A percentile compares a stretch with the other conserved stretches of the same genome.
Evolutionary conservation across 2,113 vertebrate genomes (phyloP).

Genomic region (Sylvilagus bachmani): DNA sequence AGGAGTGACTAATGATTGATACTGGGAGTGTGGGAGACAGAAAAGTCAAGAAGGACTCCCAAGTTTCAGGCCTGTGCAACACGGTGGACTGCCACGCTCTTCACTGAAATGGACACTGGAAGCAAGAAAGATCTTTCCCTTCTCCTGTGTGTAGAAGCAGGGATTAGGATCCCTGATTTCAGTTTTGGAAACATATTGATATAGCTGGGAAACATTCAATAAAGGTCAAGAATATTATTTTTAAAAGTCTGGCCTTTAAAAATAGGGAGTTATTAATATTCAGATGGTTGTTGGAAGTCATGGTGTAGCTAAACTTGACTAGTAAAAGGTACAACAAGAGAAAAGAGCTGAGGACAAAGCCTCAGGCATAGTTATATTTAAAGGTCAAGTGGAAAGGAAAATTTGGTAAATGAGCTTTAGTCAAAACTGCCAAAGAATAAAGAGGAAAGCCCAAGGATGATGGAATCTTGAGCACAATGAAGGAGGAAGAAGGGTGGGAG

Average conservation of each 20-base stretch:
- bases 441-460: background rate
- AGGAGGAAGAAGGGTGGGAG: too few species aligned
- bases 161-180: constrained; percentile 5
- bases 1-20: background rate
- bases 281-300: background rate
- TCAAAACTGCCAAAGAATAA: background rate
- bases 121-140: background rate
- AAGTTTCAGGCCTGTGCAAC: background rate
- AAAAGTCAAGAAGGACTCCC: background rate
- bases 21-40: background rate
- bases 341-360: background rate
- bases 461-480: background rate
- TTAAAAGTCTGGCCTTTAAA: constrained; percentile 31
- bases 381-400: constrained; percentile 28
- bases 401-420: background rate
- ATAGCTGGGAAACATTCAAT: background rate
- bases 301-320: background rate
- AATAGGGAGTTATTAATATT: constrained; percentile 17
- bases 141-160: background rate
- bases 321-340: background rate
- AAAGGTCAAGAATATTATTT: constrained; percentile 46
- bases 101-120: background rate
- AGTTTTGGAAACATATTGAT: constrained; percentile 43
- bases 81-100: background rate
- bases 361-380: constrained; percentile 23